phyloP scores from a whole-genome alignment of 2,888 invertebrate species.

The Meteorus colon region DNA sequence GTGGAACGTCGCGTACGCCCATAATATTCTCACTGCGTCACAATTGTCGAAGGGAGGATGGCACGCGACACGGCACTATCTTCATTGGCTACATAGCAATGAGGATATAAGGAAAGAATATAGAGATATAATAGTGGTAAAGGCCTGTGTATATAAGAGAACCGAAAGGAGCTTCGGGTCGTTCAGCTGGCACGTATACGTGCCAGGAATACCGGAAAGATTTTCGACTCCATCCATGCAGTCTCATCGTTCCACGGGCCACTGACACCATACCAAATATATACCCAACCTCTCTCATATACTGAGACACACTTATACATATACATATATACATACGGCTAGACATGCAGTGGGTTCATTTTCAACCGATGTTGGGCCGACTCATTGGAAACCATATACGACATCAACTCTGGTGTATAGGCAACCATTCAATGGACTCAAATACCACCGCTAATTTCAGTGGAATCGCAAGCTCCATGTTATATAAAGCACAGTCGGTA shows the following conservation, averaged over 20 bases:
- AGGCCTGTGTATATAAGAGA: conserved; percentile 31
- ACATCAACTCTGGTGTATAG: conserved; percentile 36
- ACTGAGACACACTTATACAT: background rate
- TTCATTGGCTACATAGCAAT: conserved; percentile 32
- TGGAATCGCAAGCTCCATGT: conserved; percentile 20
- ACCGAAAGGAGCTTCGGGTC: conserved; percentile 49
- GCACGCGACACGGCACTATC: conserved; percentile 36
- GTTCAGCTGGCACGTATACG: conserved; percentile 53
- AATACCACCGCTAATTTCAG: conserved; percentile 45
- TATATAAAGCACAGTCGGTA: background rate
- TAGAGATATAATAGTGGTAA: background rate
- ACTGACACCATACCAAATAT: conserved; percentile 9
- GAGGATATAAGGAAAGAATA: background rate
- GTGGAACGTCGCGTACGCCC: background rate
- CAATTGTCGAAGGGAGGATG: conserved; percentile 1
- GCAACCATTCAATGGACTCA: conserved; percentile 29
- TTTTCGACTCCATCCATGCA: conserved; percentile 33
- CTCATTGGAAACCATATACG: conserved; percentile 42
- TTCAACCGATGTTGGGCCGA: conserved; percentile 14
- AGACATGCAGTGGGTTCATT: conserved; percentile 12
- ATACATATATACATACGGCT: background rate
- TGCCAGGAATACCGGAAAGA: conserved; percentile 51
- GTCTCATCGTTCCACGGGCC: conserved; percentile 30
- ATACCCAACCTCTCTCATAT: conserved; percentile 18
- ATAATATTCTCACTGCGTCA: conserved; percentile 28